Percentiles rank a stretch among this genome's conserved stretches.
Evolutionary conservation across 1,140 invertebrate genomes (phyloP).

Genomic region (Mercenaria mercenaria): DNA sequence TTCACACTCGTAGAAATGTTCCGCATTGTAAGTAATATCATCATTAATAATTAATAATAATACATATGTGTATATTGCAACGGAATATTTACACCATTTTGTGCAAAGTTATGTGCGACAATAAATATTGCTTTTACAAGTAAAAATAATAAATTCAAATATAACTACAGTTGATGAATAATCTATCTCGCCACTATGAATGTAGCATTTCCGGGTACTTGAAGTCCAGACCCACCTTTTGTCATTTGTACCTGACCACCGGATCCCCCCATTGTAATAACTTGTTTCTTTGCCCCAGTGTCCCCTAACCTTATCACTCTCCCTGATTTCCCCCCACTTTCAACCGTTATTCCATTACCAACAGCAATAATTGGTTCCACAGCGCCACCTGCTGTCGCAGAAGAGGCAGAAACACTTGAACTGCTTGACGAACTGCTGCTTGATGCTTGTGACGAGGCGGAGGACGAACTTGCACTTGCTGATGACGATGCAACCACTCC

Average conservation of each 20-base stretch:
- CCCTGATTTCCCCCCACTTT: background rate
- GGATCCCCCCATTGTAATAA: background rate
- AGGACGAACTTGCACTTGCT: background rate
- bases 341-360: slow-evolving; percentile 18
- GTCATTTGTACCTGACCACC: background rate
- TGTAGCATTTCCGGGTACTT: slow-evolving; percentile 42
- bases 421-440: background rate
- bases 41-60: background rate
- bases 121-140: background rate
- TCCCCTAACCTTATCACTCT: background rate
- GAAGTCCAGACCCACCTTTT: background rate
- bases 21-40: too few species aligned
- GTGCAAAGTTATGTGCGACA: background rate
- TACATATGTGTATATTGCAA: background rate
- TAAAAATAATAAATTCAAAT: background rate
- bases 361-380: background rate
- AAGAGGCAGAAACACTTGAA: background rate
- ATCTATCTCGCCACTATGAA: slow-evolving; percentile 25
- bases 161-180: background rate
- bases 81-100: background rate
- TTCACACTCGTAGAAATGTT: too few species aligned
- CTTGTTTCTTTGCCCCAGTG: background rate
- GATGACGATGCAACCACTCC: background rate
- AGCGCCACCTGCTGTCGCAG: background rate
- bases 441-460: background rate